Base-by-base conservation (phyloP, 2,113 vertebrate species). In the Colius striatus region DNA sequence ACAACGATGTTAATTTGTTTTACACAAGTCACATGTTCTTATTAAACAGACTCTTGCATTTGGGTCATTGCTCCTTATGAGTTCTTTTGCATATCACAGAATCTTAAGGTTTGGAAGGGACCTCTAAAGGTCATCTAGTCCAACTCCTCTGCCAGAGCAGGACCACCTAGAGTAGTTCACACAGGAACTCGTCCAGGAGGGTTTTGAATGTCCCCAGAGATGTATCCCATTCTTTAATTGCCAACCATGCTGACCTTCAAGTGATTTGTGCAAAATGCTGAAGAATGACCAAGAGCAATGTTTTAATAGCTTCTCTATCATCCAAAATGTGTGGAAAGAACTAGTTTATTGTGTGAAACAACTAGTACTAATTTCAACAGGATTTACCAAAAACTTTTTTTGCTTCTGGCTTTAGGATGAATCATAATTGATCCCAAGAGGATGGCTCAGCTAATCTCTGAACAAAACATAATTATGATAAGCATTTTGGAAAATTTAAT, bases 401-500 rank as follows among this genome's bases (percentile, higher is more conserved):
- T 55, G 70, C 67, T 96, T 90, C 84, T 82, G 86, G 80, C 75
- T 91, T 96, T 89, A 77, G 63, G 53, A 81, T 82, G 89, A 94
- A 70, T 94, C 82, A 71, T 89, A 96, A 97, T 91, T 92, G 93
- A 94, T 93, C 97, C 87, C 89, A 63, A 78, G 91, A 81, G 96
- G 43, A 62, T 47, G 78, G 58, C 51, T 67, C 72, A 90, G 75
- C 75, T 91, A 91, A 96, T 97, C 92, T 94, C 70, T 25, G 87
- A 92, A 96, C 74, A 95, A 95, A 97, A 94, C 60, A 93, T 94
- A 89, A 94, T 95, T 93, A 90, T 66, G 48, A 45, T 75, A 94
- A 93, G 87, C 94, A 95, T 97, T 97, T 96, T 96, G 89, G 87
- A 97, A 97, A 96, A 96, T 84, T 89, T 90, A 93, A 97, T 95